Percentiles rank a stretch among this genome's conserved stretches.
These are phyloP conservation scores for Dicycla oo DNA, from an alignment of 2,888 invertebrate species.

Conservation along the genomic window DNA sequence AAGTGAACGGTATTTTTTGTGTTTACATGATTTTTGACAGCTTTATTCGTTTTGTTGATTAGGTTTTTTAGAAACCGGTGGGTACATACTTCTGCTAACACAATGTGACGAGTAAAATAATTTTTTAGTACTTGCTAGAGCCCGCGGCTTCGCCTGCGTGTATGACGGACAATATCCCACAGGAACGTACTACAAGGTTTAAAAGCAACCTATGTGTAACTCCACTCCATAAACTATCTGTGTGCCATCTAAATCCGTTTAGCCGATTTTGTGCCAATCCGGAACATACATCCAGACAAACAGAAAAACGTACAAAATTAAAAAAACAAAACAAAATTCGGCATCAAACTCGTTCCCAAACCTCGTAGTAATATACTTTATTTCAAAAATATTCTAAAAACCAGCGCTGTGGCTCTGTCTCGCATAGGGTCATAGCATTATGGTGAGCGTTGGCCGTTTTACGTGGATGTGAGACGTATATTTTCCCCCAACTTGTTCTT, in stretches of 20 bases:
- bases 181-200: too few species aligned
- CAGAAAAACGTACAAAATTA: too few species aligned
- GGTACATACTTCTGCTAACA: not conserved
- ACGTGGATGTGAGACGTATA: not conserved
- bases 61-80: not conserved
- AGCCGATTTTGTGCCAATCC: too few species aligned
- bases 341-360: too few species aligned
- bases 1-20: not conserved
- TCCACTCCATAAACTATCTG: too few species aligned
- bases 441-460: not conserved
- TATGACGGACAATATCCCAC: too few species aligned
- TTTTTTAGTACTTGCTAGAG: not conserved
- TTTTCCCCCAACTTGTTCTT: not conserved
- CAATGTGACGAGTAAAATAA: not conserved
- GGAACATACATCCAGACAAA: too few species aligned
- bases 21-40: not conserved
- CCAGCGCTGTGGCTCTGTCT: not conserved
- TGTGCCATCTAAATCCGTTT: too few species aligned
- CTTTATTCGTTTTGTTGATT: not conserved
- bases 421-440: not conserved
- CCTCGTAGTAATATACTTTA: too few species aligned
- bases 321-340: too few species aligned
- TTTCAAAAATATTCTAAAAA: not conserved
- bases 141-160: too few species aligned
- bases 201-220: too few species aligned